Base-by-base conservation (phyloP, 2,113 vertebrate species). In the Cyanoramphus novaezelandiae region DNA sequence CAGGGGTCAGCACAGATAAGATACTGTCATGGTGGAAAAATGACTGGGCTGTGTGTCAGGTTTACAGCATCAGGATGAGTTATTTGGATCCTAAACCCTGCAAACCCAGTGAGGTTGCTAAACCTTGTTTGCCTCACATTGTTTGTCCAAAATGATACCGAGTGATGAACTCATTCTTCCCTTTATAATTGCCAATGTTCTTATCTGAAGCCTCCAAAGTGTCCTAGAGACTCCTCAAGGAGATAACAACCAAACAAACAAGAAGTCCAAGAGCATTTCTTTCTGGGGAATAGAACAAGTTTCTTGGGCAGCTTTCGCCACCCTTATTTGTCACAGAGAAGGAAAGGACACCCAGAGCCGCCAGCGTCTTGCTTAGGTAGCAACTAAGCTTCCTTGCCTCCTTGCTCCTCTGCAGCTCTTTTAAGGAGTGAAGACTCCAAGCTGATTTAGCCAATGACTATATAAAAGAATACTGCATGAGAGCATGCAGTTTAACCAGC, bases 61-160 rank as follows among this genome's bases (percentile, higher is more conserved):
- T 84, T 93, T 70, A 75, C 57, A 67, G 72, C 11, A 8, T 43
- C 47, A 71, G 49, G 23, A n/a, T 53, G 62, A 85, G 72, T 77
- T 86, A 60, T 10, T 79, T 18, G 46, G 28, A 63, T 18, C 23
- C 27, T 67, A 67, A 86, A 93, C 60, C 21, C 31, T 78, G 55
- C 55, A 77, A 86, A 33, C 29, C 46, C 88, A 57, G 57, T 50
- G 41, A 49, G 33, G 11, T 53, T 92, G 89, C 81, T 76, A 79
- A 85, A 82, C 82, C 72, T 69, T 91, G 65, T 93, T 96, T 93
- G 80, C 86, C 60, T 92, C 31, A 10, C 53, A 74, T 37, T 86
- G 65, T 86, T 96, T 93, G 86, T 76, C 80, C 55, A 79, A 64
- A 91, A 77, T 83, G 55, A 71, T 90, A 94, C 14, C 1, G 15